Evolutionary conservation across 2,113 vertebrate species (phyloP).

Genomic region (Himantopus leucocephalus): DNA sequence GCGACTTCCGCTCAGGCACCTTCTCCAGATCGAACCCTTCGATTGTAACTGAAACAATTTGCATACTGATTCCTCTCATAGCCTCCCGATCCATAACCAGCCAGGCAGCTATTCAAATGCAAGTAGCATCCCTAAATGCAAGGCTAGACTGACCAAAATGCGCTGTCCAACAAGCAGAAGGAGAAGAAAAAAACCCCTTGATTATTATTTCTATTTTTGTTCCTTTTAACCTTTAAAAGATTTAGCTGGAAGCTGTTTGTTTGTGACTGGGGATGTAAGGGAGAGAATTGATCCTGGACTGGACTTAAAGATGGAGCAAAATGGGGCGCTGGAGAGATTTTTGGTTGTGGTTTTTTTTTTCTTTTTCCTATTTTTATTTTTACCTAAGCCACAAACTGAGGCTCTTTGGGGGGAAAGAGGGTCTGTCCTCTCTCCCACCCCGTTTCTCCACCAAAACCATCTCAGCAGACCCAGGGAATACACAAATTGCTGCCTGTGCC

Average conservation of each 20-base stretch:
- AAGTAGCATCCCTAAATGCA: conserved; percentile 85
- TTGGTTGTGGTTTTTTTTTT: background rate
- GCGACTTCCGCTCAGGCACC: conserved; percentile 84
- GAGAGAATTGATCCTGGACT: conserved; percentile 69
- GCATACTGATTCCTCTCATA: conserved; percentile 98
- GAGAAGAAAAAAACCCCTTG: conserved; percentile 60
- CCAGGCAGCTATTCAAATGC: conserved; percentile 94
- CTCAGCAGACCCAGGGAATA: conserved; percentile 37
- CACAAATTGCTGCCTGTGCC: conserved; percentile 34
- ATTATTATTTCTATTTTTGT: conserved; percentile 62
- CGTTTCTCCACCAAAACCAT: background rate
- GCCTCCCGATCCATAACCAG: conserved; percentile 90
- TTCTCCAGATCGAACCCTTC: conserved; percentile 97
- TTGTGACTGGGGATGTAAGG: conserved; percentile 74
- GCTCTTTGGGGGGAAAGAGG: conserved; percentile 14
- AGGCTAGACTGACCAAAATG: conserved; percentile 78
- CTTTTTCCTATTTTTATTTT: conserved; percentile 55
- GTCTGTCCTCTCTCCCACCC: conserved; percentile 21
- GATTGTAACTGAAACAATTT: conserved; percentile 99
- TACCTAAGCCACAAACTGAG: conserved; percentile 45
- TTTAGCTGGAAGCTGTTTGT: conserved; percentile 74
- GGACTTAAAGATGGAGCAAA: conserved; percentile 73
- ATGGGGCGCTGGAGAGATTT: conserved; percentile 65
- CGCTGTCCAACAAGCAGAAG: conserved; percentile 56
- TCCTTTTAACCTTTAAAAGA: conserved; percentile 64